These are phyloP conservation scores for Agapornis roseicollis DNA, from an alignment of 2,113 vertebrate genomes.

Conservation along the genomic window DNA sequence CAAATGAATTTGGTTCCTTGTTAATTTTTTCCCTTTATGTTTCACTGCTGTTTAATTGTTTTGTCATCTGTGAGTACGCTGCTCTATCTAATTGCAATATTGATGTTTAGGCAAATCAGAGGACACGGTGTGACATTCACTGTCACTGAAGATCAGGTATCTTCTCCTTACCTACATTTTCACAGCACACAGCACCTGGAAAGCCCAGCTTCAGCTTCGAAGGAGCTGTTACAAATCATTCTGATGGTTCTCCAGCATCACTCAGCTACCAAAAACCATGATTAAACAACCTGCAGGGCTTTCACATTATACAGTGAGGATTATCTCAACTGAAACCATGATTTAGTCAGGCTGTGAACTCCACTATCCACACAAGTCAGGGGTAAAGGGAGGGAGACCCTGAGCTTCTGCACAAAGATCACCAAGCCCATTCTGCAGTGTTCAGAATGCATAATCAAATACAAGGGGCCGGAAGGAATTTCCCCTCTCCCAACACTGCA, in stretches of 20 bases:
- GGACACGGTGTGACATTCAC: neutral
- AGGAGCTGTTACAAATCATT: neutral
- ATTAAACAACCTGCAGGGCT: neutral
- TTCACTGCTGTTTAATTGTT: slow-evolving; percentile 57
- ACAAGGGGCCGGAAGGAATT: neutral
- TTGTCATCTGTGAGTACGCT: slow-evolving; percentile 2
- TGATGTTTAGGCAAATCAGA: slow-evolving; percentile 27
- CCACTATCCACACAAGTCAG: neutral
- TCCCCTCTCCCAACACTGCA: neutral
- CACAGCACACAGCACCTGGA: neutral
- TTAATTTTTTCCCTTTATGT: slow-evolving; percentile 66
- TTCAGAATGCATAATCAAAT: neutral
- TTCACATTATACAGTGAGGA: neutral
- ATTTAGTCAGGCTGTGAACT: neutral
- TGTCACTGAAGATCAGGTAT: neutral
- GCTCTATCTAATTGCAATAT: slow-evolving; percentile 5
- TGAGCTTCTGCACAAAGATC: neutral
- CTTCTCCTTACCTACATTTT: neutral
- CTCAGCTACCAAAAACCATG: neutral
- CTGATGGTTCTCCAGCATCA: neutral
- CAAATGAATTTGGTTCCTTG: slow-evolving; percentile 59
- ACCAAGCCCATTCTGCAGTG: neutral
- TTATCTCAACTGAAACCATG: neutral
- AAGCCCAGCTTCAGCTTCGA: neutral
- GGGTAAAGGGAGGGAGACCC: neutral